A percentile compares a stretch with the other conserved stretches of the same genome.
phyloP scores from a whole-genome alignment of 2,888 invertebrate genomes.

The Watsonalla cultraria region DNA sequence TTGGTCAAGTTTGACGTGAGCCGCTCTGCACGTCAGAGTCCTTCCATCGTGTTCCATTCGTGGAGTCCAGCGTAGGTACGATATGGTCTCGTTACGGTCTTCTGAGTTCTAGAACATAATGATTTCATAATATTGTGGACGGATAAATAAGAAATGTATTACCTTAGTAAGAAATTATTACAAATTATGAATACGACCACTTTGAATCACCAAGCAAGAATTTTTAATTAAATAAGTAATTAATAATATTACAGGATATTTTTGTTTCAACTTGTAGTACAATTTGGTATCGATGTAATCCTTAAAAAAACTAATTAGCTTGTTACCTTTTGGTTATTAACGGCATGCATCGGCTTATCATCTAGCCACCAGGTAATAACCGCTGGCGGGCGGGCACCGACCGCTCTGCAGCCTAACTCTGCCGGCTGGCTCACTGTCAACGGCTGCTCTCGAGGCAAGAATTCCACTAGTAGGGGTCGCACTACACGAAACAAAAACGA shows the following conservation, averaged over 20 bases:
- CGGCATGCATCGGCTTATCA: constrained; percentile 79
- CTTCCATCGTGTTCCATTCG: constrained; percentile 88
- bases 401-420: constrained; percentile 89
- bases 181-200: too few species aligned
- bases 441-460: constrained; percentile 88
- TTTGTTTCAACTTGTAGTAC: too few species aligned
- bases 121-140: not conserved
- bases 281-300: too few species aligned
- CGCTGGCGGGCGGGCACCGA: constrained; percentile 91
- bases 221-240: too few species aligned
- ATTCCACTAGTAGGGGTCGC: constrained; percentile 87
- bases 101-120: constrained; percentile 82
- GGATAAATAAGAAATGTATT: too few species aligned
- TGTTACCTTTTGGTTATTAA: constrained; percentile 51
- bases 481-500: constrained; percentile 77
- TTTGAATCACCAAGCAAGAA: too few species aligned
- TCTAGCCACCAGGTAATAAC: constrained; percentile 92
- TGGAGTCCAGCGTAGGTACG: constrained; percentile 86
- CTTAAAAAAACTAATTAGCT: not conserved
- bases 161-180: too few species aligned
- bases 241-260: too few species aligned
- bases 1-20: constrained; percentile 85
- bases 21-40: constrained; percentile 88
- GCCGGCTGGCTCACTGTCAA: constrained; percentile 90
- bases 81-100: constrained; percentile 90